Evolutionary conservation across 1,140 invertebrate species (phyloP).

Genomic region (Octopus bimaculoides): DNA sequence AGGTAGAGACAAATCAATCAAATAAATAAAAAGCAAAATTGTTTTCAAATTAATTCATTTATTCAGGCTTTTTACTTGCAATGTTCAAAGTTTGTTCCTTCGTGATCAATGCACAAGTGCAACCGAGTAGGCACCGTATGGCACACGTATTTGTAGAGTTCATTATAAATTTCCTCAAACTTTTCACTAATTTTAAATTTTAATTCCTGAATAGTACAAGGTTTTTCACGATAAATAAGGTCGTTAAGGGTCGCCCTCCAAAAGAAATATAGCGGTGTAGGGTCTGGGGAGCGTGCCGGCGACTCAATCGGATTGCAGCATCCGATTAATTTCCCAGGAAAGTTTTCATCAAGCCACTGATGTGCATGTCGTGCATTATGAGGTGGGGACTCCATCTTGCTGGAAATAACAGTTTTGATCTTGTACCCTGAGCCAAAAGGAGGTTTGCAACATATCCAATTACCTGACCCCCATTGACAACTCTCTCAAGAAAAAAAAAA

Average conservation of each 20-base stretch:
- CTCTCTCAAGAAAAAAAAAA: too few species aligned
- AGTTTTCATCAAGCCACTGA: neutral
- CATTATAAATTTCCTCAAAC: neutral
- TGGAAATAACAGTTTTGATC: too few species aligned
- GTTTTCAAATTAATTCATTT: neutral
- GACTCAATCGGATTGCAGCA: neutral
- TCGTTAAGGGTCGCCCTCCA: neutral
- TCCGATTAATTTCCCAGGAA: neutral
- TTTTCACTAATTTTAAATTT: neutral
- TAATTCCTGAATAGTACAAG: conserved; percentile 1
- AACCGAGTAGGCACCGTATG: neutral
- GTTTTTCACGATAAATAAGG: conserved; percentile 7
- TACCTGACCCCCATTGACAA: too few species aligned
- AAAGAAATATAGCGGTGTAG: neutral
- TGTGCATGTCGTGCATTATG: neutral
- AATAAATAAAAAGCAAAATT: too few species aligned
- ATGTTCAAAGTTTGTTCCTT: neutral
- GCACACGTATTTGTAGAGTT: neutral
- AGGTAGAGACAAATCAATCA: too few species aligned
- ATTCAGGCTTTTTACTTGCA: neutral
- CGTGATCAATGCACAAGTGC: neutral
- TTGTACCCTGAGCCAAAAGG: too few species aligned
- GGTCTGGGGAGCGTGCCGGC: conserved; percentile 2
- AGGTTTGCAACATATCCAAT: too few species aligned
- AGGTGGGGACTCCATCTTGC: too few species aligned